Evolutionary conservation across 2,888 invertebrate species (phyloP).

Genomic region (Tenthredo distinguenda): DNA sequence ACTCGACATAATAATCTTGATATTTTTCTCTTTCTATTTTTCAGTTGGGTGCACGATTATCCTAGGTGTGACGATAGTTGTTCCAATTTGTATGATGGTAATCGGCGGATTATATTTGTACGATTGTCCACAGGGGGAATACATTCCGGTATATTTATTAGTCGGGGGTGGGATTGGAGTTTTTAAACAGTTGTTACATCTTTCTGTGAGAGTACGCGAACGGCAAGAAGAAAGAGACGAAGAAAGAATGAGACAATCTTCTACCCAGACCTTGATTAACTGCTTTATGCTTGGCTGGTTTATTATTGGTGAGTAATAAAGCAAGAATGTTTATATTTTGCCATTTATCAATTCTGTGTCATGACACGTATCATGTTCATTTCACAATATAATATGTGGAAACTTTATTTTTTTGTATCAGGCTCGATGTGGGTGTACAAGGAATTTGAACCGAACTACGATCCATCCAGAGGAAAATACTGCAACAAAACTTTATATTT

Average conservation of each 20-base stretch:
- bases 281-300: conserved; percentile 86
- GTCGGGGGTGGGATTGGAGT: conserved; percentile 85
- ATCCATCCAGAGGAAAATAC: conserved; percentile 79
- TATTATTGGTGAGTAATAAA: conserved; percentile 81
- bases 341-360: not conserved
- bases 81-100: conserved; percentile 85
- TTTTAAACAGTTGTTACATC: conserved; percentile 82
- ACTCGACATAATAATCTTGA: not conserved
- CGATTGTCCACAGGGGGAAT: conserved; percentile 84
- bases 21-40: conserved; percentile 64
- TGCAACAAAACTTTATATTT: conserved; percentile 85
- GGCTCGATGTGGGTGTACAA: conserved; percentile 87
- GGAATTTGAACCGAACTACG: conserved; percentile 82
- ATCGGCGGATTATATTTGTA: conserved; percentile 84
- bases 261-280: conserved; percentile 81
- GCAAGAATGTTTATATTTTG: not conserved
- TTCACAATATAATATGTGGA: not conserved
- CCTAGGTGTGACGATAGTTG: conserved; percentile 82
- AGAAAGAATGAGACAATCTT: conserved; percentile 80
- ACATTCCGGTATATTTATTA: conserved; percentile 85
- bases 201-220: conserved; percentile 80
- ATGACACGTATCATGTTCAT: not conserved
- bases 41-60: conserved; percentile 85
- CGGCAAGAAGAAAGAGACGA: conserved; percentile 80
- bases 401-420: conserved; percentile 67